Evolutionary conservation across 2,888 invertebrate species (phyloP).

Genomic region (Yponomeuta cagnagella): DNA sequence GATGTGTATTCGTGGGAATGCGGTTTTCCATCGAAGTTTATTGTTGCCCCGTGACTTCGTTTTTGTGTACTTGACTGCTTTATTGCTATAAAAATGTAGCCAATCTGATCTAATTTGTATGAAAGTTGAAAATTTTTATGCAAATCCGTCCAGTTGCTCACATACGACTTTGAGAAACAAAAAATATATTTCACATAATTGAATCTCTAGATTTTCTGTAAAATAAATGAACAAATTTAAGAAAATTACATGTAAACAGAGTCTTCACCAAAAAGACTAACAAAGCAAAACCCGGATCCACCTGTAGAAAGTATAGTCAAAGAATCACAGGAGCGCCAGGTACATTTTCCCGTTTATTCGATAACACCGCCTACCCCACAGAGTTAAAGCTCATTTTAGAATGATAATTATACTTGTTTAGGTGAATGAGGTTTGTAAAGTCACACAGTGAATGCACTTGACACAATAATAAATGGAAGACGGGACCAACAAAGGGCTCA

Average conservation of each 20-base stretch:
- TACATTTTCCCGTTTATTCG: background rate
- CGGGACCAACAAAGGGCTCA: conserved; percentile 34
- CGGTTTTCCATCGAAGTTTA: too few species aligned
- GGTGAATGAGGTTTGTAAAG: conserved; percentile 37
- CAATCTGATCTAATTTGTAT: too few species aligned
- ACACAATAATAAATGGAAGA: conserved; percentile 60
- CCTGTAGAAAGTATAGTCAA: conserved; percentile 7
- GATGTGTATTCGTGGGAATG: conserved; percentile 1
- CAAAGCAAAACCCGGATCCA: conserved; percentile 1
- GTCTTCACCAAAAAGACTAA: background rate
- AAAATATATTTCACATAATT: too few species aligned
- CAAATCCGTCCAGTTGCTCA: too few species aligned
- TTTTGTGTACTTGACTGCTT: too few species aligned
- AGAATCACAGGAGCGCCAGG: background rate
- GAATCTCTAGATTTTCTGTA: background rate
- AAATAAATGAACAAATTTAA: background rate
- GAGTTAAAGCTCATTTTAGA: background rate
- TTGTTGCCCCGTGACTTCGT: too few species aligned
- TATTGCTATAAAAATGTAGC: too few species aligned
- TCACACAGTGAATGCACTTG: conserved; percentile 55
- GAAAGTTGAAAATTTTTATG: too few species aligned
- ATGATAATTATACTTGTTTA: background rate
- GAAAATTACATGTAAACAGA: background rate
- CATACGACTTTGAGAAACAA: too few species aligned
- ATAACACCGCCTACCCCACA: background rate